Conservation (phyloP, 1,140 invertebrate species). For the Acyrthosiphon pisum region DNA sequence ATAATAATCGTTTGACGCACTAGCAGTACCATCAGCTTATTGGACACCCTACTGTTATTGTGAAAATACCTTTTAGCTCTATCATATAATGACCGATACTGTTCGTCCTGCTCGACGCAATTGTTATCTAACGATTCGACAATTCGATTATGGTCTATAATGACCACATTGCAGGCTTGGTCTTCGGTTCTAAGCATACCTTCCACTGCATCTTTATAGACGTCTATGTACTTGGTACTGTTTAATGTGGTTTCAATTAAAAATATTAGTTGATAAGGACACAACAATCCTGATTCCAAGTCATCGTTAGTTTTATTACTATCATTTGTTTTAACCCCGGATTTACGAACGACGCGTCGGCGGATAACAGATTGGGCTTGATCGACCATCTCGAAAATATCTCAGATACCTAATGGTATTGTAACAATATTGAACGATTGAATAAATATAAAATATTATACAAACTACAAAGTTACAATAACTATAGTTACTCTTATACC, state of each 20-base stretch:
- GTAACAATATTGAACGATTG: not conserved
- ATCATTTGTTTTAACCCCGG: not conserved
- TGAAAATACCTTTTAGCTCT: not conserved
- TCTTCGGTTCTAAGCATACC: not conserved
- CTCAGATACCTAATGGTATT: not conserved
- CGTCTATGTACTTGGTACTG: not conserved
- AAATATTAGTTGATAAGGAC: constrained; percentile 4
- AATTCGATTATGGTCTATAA: constrained; percentile 1
- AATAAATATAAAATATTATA: not conserved
- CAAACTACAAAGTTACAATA: not conserved
- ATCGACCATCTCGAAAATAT: not conserved
- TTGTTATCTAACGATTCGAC: not conserved
- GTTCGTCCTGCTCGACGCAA: not conserved
- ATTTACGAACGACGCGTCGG: not conserved
- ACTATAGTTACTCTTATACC: not conserved
- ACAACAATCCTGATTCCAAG: not conserved
- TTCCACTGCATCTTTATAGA: not conserved
- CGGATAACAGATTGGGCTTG: not conserved
- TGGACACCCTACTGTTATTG: not conserved
- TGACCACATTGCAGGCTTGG: not conserved
- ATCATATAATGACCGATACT: not conserved
- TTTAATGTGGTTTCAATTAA: constrained; percentile 1
- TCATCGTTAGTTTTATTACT: not conserved
- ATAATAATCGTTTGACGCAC: not conserved
- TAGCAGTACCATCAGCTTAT: not conserved